A percentile compares a stretch with the other conserved stretches of the same genome.
Conservation (phyloP, 2,113 vertebrate genomes). For the Daboia siamensis region DNA sequence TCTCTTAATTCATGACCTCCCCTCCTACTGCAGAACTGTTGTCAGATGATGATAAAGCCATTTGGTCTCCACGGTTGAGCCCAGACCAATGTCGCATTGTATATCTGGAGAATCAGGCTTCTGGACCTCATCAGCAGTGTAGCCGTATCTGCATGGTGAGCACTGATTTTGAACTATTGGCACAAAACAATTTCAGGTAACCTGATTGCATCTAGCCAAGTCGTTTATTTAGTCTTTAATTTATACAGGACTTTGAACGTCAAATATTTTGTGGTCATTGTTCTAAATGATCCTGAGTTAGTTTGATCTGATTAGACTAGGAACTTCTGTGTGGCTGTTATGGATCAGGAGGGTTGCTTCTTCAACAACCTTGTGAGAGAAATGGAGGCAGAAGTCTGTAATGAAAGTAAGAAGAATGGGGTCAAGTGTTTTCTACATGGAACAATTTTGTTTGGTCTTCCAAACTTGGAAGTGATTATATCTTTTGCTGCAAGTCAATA, state of each 20-base stretch:
- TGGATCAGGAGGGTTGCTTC: not conserved
- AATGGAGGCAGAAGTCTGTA: not conserved
- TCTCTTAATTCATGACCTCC: not conserved
- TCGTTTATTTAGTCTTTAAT: not conserved
- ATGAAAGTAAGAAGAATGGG: not conserved
- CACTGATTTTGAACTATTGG: not conserved
- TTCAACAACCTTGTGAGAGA: not conserved
- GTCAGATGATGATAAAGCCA: constrained; percentile 70
- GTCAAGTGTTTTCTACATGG: not conserved
- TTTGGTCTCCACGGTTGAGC: constrained; percentile 89
- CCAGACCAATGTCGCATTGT: constrained; percentile 84
- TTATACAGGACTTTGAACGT: not conserved
- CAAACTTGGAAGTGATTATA: not conserved
- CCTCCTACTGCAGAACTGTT: constrained; percentile 76
- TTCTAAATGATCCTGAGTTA: not conserved
- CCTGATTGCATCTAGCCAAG: not conserved
- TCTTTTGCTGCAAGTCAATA: not conserved
- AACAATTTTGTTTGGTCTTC: not conserved
- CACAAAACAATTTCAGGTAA: not conserved
- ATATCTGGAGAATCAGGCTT: constrained; percentile 80
- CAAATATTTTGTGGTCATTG: not conserved
- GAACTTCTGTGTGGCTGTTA: not conserved
- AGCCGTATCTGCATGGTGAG: constrained; percentile 83
- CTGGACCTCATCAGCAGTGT: constrained; percentile 86
- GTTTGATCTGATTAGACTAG: not conserved